These are phyloP conservation scores for Stylophora pistillata DNA, from an alignment of 64 coral and sea anemone species.

Conservation along the genomic window DNA sequence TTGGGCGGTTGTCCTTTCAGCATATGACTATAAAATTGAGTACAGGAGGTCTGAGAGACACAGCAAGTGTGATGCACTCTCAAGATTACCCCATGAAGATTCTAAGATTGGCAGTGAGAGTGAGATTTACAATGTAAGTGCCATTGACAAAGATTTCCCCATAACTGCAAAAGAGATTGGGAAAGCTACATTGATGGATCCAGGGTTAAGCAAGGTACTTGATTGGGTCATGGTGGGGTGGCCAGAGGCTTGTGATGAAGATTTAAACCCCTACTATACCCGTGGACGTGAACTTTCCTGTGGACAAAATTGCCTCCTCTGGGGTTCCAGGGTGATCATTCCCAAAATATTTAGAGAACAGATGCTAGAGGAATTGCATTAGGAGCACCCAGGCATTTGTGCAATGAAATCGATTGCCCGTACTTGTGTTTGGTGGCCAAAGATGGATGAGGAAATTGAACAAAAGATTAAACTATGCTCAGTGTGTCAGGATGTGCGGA, in stretches of 20 bases:
- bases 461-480: no score
- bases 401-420: no score
- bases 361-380: no score
- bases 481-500: no score
- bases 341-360: no score
- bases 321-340: no score
- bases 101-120: slow-evolving; percentile 20
- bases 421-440: no score
- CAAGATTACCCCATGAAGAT: slow-evolving; percentile 15
- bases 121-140: background rate
- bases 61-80: slow-evolving; percentile 5
- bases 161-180: slow-evolving; percentile 13
- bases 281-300: background rate
- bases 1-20: no score
- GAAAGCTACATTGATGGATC: background rate
- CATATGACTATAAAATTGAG: background rate
- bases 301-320: slow-evolving; percentile 30
- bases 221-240: background rate
- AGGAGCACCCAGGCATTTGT: no score
- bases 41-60: background rate
- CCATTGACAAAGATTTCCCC: slow-evolving; percentile 1
- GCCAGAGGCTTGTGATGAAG: slow-evolving; percentile 36
- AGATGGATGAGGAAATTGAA: no score
- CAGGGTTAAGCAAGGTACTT: slow-evolving; percentile 1
- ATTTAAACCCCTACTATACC: slow-evolving; percentile 35